Conservation (phyloP, 2,797 vertebrate genomes). For the Notoglanidium macrostoma region DNA sequence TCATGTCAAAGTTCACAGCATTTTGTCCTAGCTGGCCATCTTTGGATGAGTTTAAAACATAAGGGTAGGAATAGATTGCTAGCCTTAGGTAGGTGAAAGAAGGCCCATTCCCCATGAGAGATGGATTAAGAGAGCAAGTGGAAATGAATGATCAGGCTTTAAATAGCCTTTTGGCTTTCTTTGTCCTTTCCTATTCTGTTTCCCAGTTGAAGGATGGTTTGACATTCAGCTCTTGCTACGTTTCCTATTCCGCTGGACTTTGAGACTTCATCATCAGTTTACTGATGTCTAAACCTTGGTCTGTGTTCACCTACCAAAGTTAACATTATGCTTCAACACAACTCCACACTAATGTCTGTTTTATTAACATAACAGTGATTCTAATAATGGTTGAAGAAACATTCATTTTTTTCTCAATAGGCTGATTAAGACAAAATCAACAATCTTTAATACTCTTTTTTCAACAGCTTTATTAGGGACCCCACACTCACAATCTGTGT, state of each 20-base stretch:
- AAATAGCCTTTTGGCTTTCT: constrained; percentile 82
- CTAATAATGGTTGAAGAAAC: background rate
- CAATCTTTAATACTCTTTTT: background rate
- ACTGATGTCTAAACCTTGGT: constrained; percentile 24
- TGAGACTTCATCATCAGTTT: constrained; percentile 29
- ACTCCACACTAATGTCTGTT: background rate
- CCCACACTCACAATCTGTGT: background rate
- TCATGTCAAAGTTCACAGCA: constrained; percentile 51
- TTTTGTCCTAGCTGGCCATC: constrained; percentile 71
- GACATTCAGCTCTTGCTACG: constrained; percentile 67
- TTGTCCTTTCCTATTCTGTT: constrained; percentile 63
- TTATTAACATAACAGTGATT: background rate
- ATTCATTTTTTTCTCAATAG: background rate
- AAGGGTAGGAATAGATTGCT: constrained; percentile 81
- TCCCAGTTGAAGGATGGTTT: constrained; percentile 63
- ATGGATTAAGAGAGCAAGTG: constrained; percentile 80
- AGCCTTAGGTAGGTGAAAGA: constrained; percentile 84
- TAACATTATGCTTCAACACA: background rate
- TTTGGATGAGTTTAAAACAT: constrained; percentile 70
- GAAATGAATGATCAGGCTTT: constrained; percentile 83
- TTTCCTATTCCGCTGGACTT: constrained; percentile 29
- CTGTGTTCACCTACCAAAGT: background rate
- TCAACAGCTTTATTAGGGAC: background rate
- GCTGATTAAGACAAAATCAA: background rate
- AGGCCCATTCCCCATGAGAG: constrained; percentile 80